phyloP scores from a whole-genome alignment of 2,888 invertebrate genomes.

The Cheilosia vernalis region DNA sequence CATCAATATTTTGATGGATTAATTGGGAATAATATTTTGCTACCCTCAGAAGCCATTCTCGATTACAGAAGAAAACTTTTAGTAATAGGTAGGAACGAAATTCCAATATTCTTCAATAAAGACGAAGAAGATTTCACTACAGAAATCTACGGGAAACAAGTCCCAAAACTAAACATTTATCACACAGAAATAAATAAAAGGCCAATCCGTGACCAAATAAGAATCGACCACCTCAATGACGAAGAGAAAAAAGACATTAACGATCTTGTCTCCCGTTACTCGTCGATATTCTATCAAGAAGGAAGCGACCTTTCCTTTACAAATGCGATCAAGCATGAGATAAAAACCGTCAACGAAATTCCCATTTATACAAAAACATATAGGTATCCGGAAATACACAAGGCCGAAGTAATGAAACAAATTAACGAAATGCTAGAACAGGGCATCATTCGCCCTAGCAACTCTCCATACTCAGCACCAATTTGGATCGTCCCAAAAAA shows the following conservation, averaged over 20 bases:
- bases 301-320: constrained; percentile 14
- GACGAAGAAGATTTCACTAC: constrained; percentile 14
- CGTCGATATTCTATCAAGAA: constrained; percentile 2
- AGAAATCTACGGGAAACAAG: constrained; percentile 8
- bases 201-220: constrained; percentile 12
- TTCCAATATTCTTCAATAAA: constrained; percentile 23
- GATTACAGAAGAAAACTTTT: constrained; percentile 21
- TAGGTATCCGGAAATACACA: not conserved
- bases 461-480: constrained; percentile 42
- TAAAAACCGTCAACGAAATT: constrained; percentile 11
- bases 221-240: not conserved
- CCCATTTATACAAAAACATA: not conserved
- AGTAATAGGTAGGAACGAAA: constrained; percentile 25
- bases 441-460: constrained; percentile 46
- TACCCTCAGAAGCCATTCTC: constrained; percentile 13
- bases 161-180: not conserved
- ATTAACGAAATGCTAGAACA: constrained; percentile 50
- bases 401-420: not conserved
- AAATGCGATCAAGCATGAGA: not conserved
- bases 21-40: constrained; percentile 17
- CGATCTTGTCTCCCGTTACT: not conserved
- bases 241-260: constrained; percentile 22
- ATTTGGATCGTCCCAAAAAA: constrained; percentile 69
- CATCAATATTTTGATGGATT: constrained; percentile 22
- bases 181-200: constrained; percentile 2